Evolutionary conservation across 1,140 invertebrate species (phyloP).

Genomic region (Pollicipes pollicipes): DNA sequence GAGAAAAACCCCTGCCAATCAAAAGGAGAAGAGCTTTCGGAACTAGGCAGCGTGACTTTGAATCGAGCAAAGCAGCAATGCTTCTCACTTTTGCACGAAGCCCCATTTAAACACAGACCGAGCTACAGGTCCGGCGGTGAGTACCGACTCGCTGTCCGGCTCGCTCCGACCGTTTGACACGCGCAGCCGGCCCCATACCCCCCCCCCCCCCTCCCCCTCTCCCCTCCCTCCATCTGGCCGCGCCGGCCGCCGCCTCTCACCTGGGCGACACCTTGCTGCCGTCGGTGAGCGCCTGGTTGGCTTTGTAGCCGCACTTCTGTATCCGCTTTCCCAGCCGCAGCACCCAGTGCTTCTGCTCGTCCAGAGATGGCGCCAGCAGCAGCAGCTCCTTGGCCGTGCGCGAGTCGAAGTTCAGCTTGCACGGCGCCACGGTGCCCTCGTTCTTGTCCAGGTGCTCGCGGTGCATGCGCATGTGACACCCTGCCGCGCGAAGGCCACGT

Average conservation of each 20-base stretch:
- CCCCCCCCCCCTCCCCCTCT: too few species aligned
- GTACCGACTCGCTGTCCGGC: too few species aligned
- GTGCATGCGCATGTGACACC: conserved; percentile 90
- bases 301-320: conserved; percentile 81
- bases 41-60: too few species aligned
- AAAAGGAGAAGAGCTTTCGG: too few species aligned
- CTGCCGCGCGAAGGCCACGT: too few species aligned
- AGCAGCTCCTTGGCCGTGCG: conserved; percentile 80
- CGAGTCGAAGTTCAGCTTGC: conserved; percentile 84
- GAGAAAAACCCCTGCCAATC: too few species aligned
- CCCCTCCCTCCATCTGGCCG: not conserved
- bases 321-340: conserved; percentile 74
- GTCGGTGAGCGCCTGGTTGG: conserved; percentile 24
- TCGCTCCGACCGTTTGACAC: too few species aligned
- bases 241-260: not conserved
- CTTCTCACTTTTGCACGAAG: too few species aligned
- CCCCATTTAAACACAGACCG: too few species aligned
- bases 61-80: too few species aligned
- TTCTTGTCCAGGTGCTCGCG: conserved; percentile 75
- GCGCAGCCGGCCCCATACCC: too few species aligned
- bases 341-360: conserved; percentile 87
- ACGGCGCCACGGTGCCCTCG: conserved; percentile 64
- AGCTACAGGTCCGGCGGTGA: too few species aligned
- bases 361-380: conserved; percentile 57
- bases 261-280: not conserved